Base-by-base conservation (phyloP, 2,888 invertebrate genomes). In the Digitonthophagus gazella region DNA sequence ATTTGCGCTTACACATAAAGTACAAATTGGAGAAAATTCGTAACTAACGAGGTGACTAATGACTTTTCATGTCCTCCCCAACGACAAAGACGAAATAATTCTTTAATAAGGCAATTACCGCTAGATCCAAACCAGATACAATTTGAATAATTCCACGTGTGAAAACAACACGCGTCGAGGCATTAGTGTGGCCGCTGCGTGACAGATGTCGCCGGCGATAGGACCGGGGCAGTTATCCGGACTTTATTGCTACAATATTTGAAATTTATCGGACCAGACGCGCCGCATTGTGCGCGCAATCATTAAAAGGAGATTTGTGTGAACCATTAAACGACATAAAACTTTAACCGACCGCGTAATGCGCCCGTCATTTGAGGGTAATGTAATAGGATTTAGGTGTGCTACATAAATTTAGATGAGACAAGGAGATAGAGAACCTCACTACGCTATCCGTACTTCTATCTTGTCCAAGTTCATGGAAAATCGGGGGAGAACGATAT, bases 131-230 rank as follows among this genome's bases (percentile, higher is more conserved):
- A 44, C 11, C 28, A 44, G 11, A 44, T 6, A 44, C 11, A 4
- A 22, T 44, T 44, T 44, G 28, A 44, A 44, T 80, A 78, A 79
- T 80, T 79, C 77, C 76, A 80, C 80, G 80, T 80, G 81, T 81
- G 81, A 81, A 81, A 78, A 81, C 76, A 77, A 44, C 28, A 44
- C 28, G 28, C 77, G 75, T 76, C 75, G 75, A 75, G 76, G 72
- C 78, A 77, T 78, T 81, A 81, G 81, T 81, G 79, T 77, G 75
- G 76, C 71, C 74, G 76, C 80, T 81, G 81, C 81, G 81, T 82
- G 81, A 80, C 79, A 76, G 79, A 79, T 79, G 74, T 76, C 74
- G 75, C 74, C 73, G 71, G 73, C 71, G 79, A 79, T 78, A 74
- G 74, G 73, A 63, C 66, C 67, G 67, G 69, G 28, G 44, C 58